Conservation (phyloP, 2,113 vertebrate genomes). For the Lucifuga dentata region DNA sequence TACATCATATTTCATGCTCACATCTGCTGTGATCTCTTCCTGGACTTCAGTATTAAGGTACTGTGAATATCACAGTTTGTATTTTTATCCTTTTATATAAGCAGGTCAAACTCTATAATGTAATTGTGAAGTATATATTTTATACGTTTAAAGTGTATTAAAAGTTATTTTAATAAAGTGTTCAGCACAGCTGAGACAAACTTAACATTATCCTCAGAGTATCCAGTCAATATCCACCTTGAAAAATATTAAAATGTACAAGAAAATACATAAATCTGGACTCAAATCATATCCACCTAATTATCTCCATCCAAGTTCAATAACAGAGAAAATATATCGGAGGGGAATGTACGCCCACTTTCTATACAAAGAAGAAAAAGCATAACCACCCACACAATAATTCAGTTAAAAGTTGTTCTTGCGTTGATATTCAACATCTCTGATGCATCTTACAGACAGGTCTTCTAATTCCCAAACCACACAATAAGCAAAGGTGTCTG, state of each 20-base stretch:
- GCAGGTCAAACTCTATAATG: no score
- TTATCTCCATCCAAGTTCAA: conserved; percentile 46
- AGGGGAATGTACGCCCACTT: conserved; percentile 19
- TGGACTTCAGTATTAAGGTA: no score
- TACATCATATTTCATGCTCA: no score
- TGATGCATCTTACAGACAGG: conserved; percentile 32
- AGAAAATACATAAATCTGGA: conserved; percentile 36
- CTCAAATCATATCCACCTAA: conserved; percentile 39
- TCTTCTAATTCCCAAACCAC: conserved; percentile 1
- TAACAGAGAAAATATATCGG: conserved; percentile 21
- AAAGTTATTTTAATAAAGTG: no score
- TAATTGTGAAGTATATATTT: no score
- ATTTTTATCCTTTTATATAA: no score
- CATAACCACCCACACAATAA: conserved; percentile 26
- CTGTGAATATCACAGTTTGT: no score
- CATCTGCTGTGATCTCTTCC: no score
- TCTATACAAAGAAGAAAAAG: background rate
- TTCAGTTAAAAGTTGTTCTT: conserved; percentile 7
- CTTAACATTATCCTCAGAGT: conserved; percentile 14
- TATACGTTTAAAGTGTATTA: no score
- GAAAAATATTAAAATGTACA: conserved; percentile 22
- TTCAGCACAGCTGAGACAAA: conserved; percentile 23
- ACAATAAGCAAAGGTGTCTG: conserved; percentile 4
- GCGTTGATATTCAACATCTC: conserved; percentile 14
- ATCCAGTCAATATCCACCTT: conserved; percentile 13